Evolutionary conservation across 2,113 vertebrate species (phyloP).

Genomic region (Vulpes ferrilata): DNA sequence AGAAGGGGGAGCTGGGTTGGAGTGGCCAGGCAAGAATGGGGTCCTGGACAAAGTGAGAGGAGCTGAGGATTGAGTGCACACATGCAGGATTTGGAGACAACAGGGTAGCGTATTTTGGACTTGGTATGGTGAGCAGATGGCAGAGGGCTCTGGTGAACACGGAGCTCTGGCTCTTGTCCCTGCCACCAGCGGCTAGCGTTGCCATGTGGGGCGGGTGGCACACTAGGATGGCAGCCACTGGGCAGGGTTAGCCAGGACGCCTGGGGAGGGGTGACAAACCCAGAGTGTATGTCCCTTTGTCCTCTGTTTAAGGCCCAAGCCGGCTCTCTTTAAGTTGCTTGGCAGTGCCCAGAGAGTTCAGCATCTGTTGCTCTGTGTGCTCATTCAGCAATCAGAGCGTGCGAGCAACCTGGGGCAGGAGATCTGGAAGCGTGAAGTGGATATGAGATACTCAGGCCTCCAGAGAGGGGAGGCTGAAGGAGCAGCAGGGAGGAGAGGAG

Average conservation of each 20-base stretch:
- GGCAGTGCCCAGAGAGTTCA: background rate
- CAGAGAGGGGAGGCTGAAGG: background rate
- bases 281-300: background rate
- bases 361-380: background rate
- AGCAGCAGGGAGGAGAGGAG: background rate
- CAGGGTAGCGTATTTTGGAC: background rate
- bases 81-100: background rate
- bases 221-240: background rate
- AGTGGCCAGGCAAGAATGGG: background rate
- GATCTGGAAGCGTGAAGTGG: background rate
- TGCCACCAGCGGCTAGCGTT: background rate
- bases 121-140: background rate
- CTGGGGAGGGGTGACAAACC: background rate
- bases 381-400: background rate
- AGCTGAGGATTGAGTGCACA: background rate
- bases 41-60: background rate
- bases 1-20: background rate
- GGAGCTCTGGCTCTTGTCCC: background rate
- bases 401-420: background rate
- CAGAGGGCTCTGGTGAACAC: background rate
- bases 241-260: background rate
- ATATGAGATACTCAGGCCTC: background rate
- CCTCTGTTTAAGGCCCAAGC: background rate
- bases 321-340: background rate
- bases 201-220: background rate